Conservation (phyloP, 1,140 invertebrate species). For the Lasioglossum albipes region DNA sequence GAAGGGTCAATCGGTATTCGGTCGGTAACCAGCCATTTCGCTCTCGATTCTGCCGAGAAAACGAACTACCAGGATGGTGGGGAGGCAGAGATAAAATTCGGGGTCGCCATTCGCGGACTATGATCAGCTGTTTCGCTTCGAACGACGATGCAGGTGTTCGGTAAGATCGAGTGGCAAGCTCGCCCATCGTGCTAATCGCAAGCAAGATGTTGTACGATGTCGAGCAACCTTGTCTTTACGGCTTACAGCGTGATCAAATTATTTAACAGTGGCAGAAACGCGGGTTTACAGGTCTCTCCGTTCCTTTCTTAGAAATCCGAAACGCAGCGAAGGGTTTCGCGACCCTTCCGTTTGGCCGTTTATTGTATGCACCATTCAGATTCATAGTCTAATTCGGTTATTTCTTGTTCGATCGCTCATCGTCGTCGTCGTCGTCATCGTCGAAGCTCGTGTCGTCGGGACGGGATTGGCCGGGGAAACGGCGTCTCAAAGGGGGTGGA, state of each 20-base stretch:
- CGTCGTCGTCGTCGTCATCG: constrained; percentile 54
- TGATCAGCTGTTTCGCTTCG: not conserved
- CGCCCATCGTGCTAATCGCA: constrained; percentile 19
- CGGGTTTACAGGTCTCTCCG: constrained; percentile 13
- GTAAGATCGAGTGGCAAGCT: not conserved
- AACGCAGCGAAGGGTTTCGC: not conserved
- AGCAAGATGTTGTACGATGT: constrained; percentile 32
- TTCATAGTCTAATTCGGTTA: constrained; percentile 36
- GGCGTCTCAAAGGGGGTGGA: constrained; percentile 77
- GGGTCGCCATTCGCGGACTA: constrained; percentile 6
- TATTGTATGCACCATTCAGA: constrained; percentile 23
- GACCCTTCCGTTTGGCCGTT: constrained; percentile 30
- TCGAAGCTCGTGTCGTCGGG: constrained; percentile 55
- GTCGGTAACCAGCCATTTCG: not conserved
- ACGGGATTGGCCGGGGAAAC: constrained; percentile 66
- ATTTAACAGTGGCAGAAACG: constrained; percentile 35
- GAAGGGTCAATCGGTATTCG: not conserved
- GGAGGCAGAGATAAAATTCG: not conserved
- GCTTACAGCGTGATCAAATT: not conserved
- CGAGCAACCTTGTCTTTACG: constrained; percentile 10
- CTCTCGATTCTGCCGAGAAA: constrained; percentile 34
- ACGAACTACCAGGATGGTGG: not conserved
- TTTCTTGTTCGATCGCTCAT: constrained; percentile 45
- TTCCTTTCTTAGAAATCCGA: constrained; percentile 41
- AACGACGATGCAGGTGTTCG: not conserved